These are phyloP conservation scores for Oncorhynchus kisutch DNA, from an alignment of 2,113 vertebrate genomes.

Conservation along the genomic window DNA sequence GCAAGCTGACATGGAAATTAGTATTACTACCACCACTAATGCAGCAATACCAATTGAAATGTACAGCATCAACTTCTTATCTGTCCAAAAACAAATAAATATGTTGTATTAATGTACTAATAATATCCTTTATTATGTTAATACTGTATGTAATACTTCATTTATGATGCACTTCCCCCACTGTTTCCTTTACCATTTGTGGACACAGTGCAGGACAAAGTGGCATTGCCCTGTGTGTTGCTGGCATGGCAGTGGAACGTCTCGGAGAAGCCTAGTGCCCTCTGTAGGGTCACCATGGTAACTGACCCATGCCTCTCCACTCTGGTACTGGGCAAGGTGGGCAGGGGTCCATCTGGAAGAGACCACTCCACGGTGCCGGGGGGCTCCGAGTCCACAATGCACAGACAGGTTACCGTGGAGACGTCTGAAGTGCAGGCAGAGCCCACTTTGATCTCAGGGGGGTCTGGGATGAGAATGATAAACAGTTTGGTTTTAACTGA, in stretches of 20 bases:
- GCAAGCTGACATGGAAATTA: conserved; percentile 38
- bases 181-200: conserved; percentile 30
- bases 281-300: conserved; percentile 41
- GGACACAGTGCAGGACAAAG: conserved; percentile 34
- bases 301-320: conserved; percentile 37
- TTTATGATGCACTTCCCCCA: no score
- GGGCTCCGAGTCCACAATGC: conserved; percentile 63
- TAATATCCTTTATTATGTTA: background rate
- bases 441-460: conserved; percentile 54
- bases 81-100: conserved; percentile 45
- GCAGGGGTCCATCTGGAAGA: conserved; percentile 30
- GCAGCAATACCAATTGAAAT: conserved; percentile 25
- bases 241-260: conserved; percentile 59
- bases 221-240: conserved; percentile 51
- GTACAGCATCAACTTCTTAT: conserved; percentile 14
- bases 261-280: conserved; percentile 14
- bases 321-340: conserved; percentile 20
- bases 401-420: conserved; percentile 50
- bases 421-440: conserved; percentile 53
- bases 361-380: conserved; percentile 53
- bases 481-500: background rate
- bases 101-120: background rate
- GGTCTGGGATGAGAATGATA: conserved; percentile 45
- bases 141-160: background rate
- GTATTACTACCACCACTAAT: conserved; percentile 16